phyloP scores from a whole-genome alignment of 2,888 invertebrate genomes.

The Trimorus sp. region DNA sequence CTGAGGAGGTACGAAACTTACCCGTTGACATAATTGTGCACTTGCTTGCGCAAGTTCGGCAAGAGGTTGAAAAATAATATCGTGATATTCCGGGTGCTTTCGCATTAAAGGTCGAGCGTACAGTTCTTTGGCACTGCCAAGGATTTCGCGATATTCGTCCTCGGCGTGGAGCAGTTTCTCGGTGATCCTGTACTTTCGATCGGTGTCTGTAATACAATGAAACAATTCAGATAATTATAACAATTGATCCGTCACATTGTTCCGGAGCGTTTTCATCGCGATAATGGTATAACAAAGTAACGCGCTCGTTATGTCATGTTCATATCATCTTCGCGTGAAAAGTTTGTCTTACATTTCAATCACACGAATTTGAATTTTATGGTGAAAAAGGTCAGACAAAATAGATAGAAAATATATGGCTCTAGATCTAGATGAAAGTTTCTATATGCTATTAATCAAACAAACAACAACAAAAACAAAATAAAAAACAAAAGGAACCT shows the following conservation, averaged over 20 bases:
- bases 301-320: no score
- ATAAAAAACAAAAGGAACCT: no score
- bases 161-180: slow-evolving; percentile 81
- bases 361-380: no score
- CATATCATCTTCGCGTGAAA: no score
- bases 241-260: slow-evolving; percentile 28
- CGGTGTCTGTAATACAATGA: slow-evolving; percentile 75
- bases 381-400: no score
- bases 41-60: slow-evolving; percentile 76
- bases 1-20: slow-evolving; percentile 70
- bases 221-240: slow-evolving; percentile 40
- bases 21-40: slow-evolving; percentile 76
- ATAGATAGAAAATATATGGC: no score
- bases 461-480: no score
- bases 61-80: slow-evolving; percentile 78
- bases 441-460: no score
- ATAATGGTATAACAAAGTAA: background rate
- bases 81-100: slow-evolving; percentile 78
- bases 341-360: no score
- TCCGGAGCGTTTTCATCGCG: background rate
- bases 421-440: no score
- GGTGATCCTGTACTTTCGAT: slow-evolving; percentile 80
- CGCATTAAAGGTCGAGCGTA: slow-evolving; percentile 84
- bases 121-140: slow-evolving; percentile 85
- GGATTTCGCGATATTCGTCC: slow-evolving; percentile 81